Base-by-base conservation (phyloP, 2,113 vertebrate species). In the Rutilus rutilus region DNA sequence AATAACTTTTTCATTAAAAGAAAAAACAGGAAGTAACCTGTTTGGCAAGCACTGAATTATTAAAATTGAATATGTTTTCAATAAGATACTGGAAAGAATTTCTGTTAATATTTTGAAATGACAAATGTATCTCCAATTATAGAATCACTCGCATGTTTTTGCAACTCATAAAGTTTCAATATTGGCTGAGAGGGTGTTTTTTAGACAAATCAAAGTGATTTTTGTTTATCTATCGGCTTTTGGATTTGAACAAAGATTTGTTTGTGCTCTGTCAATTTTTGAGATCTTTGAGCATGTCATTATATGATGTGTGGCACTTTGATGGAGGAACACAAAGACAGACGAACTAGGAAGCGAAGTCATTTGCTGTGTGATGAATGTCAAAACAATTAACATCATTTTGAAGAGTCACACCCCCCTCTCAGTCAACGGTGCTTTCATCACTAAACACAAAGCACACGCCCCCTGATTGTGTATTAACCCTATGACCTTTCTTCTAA, bases 181-280 rank as follows among this genome's bases (percentile, higher is more conserved):
- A 86, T 86, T 90, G 88, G 78, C 87, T 87, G 87, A 89, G 87
- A 90, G 84, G 86, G 77, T 19, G 57, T 30, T 45, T 50, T 69
- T 69, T 21, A 33, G 27, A 67, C 27, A 67, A 67, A 8, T 30
- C 64, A 3, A 8, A 21, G 7, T 39, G 15, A 30, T 21, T 45
- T 65, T 65, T 47, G 25, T 47, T 64, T 64, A 57, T 59, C 12
- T 76, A 30, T 14, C 17, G 25, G 39, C 17, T 23, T 9, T 27
- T 47, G 60, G 59, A 17, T 65, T 81, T 52, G 25, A 50, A 47
- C 78, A 65, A 64, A 50, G 9, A 65, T 47, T 80, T 42, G 6
- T 81, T 47, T 45, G 23, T 11, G 8, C 60, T 27, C 5, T 77
- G 23, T 45, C 33, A 0, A 33, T 79, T 59, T 60, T 50, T 17